Percentiles rank a stretch among this genome's conserved stretches.
Evolutionary conservation across 2,888 invertebrate genomes (phyloP).

Genomic region (Mantis religiosa): DNA sequence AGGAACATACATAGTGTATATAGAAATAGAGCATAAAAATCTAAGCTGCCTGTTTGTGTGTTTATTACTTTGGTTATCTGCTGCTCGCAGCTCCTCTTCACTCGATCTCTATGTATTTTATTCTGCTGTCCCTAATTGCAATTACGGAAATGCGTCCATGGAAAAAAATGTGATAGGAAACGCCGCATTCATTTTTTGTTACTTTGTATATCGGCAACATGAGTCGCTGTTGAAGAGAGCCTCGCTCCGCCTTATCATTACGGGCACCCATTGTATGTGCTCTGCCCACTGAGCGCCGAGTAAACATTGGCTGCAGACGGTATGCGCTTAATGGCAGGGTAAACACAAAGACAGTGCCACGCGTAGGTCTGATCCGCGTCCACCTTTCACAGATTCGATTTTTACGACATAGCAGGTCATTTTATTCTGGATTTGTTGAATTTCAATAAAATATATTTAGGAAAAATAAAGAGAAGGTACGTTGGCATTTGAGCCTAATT

Average conservation of each 20-base stretch:
- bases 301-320: background rate
- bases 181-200: background rate
- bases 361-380: no score
- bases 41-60: no score
- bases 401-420: background rate
- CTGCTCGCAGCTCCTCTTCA: no score
- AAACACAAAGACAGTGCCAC: background rate
- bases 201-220: background rate
- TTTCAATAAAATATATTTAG: background rate
- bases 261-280: background rate
- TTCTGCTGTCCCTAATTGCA: background rate
- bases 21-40: no score
- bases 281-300: background rate
- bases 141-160: background rate
- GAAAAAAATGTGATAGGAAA: background rate
- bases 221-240: background rate
- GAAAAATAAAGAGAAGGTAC: background rate
- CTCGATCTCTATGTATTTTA: no score
- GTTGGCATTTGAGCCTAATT: background rate
- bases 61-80: no score
- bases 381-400: background rate
- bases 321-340: background rate
- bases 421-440: background rate
- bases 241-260: background rate
- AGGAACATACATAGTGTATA: no score